Base-by-base conservation (phyloP, 2,888 invertebrate species). In the Drosophila paramelanica region DNA sequence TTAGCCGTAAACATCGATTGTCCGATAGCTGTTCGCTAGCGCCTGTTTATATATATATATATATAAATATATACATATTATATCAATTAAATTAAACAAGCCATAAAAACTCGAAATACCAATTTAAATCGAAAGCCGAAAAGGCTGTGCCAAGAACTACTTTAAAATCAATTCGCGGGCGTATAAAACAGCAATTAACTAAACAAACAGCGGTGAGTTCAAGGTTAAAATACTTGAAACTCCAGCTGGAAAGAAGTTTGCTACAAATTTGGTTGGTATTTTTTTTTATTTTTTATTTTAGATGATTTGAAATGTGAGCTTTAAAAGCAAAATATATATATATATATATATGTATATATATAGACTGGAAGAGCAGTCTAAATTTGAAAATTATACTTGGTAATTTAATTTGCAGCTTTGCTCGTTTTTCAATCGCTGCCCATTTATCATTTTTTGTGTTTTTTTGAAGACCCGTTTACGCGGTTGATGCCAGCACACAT, bases 321-420 rank as follows among this genome's bases (percentile, higher is more conserved):
- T 6, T 36, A 5, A 36, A 33, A 33, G 3, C 4, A 33, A 13
- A 36, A 36, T 13, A 33, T 57, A 43, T 36, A 51, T 27, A 31
- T 13, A 23, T 55, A 27, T 31, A 43, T 41, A 42, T 46, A 38
- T 42, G 6, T 55, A 31, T 31, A 43, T 45, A 42, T 51, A 38
- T 42, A 8, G 52, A 42, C 27, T 67, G 45, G 57, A 64, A 20
- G 38, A 55, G 38, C 43, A 51, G 41, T 27, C 31, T 38, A 50
- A 47, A n/a, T 61, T 33, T 20, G 20, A 17, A 62, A 67, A 75
- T 78, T 67, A 78, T 58, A 73, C 68, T 73, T 78, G 68, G 64
- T 79, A 86, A 83, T 88, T 86, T 70, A 69, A 83, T 83, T 77
- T 57, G 68, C 81, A 67, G 61, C 65, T 85, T 66, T 45, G 61